Evolutionary conservation across 2,888 invertebrate species (phyloP), one percentile per base, ranked within the genome.

Genomic region (Halocaridina rubra): DNA sequence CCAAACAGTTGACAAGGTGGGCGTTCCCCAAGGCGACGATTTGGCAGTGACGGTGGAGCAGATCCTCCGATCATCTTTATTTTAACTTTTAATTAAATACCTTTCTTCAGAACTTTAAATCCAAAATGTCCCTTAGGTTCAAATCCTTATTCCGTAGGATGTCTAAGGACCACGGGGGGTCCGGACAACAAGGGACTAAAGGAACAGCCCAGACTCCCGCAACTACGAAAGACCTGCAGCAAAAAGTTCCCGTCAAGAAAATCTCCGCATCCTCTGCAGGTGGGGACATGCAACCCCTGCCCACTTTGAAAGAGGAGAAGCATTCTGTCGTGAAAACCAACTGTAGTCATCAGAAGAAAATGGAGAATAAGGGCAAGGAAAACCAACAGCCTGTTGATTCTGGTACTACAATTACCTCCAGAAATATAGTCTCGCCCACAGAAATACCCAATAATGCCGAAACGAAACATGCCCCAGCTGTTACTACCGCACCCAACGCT

Each of bases 131-230:
- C 29, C 84, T 84, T 39, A 85, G 80, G 39, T 80, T 87, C 46
- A 87, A 87, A 84, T 85, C 85, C 81, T 67, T 87, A 29, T 87
- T 87, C 80, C 87, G 87, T 87, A 87, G 87, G 82, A 87, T 87
- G 64, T 87, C 87, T 32, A 87, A 87, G 87, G 87, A 87, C 81
- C 85, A 87, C 81, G 85, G 80, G 10, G 78, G 84, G 33, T 71
- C 84, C 64, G 39, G 59, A 27, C 81, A 57, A 19, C 80, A 79
- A 32, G 64, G 53, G 16, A 46, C 71, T 39, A 71, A 77, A 61
- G 80, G 76, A 53, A 22, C 72, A 32, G 27, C 76, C 22, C 19
- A 24, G 0, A 39, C 10, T 19, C 10, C 80, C 10, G 32, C 84
- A 32, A 29, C 53, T 8, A 46, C 29, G 69, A 76, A 72, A 57